phyloP scores from a whole-genome alignment of 2,797 vertebrate species.

The Caiman crocodilus region DNA sequence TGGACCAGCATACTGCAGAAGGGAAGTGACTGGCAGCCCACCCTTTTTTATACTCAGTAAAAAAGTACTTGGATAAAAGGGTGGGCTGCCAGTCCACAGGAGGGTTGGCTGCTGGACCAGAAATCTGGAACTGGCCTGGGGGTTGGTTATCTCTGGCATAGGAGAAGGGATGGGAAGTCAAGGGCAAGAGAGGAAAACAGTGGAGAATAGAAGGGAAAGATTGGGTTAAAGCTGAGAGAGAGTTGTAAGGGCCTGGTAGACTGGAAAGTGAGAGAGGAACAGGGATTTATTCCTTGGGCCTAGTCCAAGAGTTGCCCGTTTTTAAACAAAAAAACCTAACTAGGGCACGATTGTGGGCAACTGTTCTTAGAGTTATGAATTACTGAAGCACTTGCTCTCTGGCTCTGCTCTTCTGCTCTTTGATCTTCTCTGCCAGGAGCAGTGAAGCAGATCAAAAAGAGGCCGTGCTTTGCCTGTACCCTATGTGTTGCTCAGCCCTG shows the following conservation, averaged over 20 bases:
- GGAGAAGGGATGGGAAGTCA: conserved; percentile 28
- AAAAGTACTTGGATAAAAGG: too few relatives aligned
- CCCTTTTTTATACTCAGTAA: too few relatives aligned
- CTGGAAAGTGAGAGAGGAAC: background rate
- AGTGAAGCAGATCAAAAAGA: background rate
- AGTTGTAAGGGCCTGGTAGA: conserved; percentile 1
- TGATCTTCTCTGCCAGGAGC: background rate
- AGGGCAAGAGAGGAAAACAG: conserved; percentile 9
- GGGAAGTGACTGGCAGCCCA: too few relatives aligned
- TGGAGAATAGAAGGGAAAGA: conserved; percentile 12
- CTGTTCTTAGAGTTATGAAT: background rate
- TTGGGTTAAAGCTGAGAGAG: conserved; percentile 38
- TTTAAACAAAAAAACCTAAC: background rate
- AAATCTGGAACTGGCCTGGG: too few relatives aligned
- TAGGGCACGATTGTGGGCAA: background rate
- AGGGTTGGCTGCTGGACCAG: too few relatives aligned
- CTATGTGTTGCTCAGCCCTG: background rate
- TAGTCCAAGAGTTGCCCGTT: background rate
- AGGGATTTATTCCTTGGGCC: background rate
- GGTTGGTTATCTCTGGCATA: too few relatives aligned
- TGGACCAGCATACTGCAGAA: too few relatives aligned
- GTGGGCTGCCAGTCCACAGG: too few relatives aligned
- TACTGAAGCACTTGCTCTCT: background rate
- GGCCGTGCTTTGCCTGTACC: background rate
- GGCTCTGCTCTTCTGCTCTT: background rate